Base-by-base conservation (phyloP, 1,140 invertebrate genomes). In the Nebria ingens region DNA sequence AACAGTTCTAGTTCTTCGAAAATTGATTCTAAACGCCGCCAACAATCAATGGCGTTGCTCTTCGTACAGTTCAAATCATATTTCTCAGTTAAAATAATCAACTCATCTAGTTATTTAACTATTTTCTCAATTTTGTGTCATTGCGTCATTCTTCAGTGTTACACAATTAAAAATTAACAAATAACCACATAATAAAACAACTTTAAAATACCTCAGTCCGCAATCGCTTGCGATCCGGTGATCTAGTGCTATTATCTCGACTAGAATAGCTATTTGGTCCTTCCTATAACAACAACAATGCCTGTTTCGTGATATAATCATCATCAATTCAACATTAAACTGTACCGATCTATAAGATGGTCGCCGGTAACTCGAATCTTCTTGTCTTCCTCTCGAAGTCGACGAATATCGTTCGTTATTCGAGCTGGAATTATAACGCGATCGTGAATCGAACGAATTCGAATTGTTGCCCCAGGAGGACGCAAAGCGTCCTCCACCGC, bases 151-250 rank as follows among this genome's bases (percentile, higher is more conserved):
- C n/a, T n/a, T n/a, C n/a, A n/a, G n/a, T n/a, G n/a, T n/a, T n/a
- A n/a, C n/a, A n/a, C n/a, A n/a, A n/a, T n/a, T n/a, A n/a, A n/a
- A n/a, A n/a, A n/a, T n/a, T n/a, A n/a, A n/a, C n/a, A n/a, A n/a
- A n/a, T n/a, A n/a, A n/a, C n/a, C n/a, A n/a, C n/a, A n/a, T n/a
- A n/a, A n/a, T n/a, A n/a, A n/a, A 34, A 34, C 6, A 34, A 34
- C n/a, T 34, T 17, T 15, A 23, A 19, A 52, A 59, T 66, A 70
- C 67, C 56, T 70, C 68, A 29, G 59, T 56, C 56, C 67, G 64
- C 4, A 62, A 52, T 55, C 67, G 56, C 56, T 70, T 70, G 34
- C 67, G 59, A 1, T 70, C 68, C 4, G 68, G 68, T 17, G 68
- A 70, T 53, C 67, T 59, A 42, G 64, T 59, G 13, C 62, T 61